Evolutionary conservation across 2,888 invertebrate species (phyloP).

Genomic region (Plagodis pulveraria): DNA sequence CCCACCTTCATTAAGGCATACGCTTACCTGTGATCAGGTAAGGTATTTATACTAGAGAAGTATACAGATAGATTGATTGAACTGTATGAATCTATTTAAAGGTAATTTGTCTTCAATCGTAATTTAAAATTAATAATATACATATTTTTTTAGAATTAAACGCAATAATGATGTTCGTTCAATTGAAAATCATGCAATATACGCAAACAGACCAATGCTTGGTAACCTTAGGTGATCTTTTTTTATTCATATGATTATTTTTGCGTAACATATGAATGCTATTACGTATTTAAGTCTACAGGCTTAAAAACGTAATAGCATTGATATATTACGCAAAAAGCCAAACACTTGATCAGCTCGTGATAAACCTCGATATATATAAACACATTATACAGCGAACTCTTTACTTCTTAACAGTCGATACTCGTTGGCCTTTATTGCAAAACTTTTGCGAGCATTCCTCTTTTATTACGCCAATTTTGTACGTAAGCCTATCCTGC

Average conservation of each 20-base stretch:
- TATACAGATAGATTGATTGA: background rate
- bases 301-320: too few relatives aligned
- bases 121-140: too few relatives aligned
- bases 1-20: conserved; percentile 54
- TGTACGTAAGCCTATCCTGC: conserved; percentile 81
- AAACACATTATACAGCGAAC: conserved; percentile 53
- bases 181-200: too few relatives aligned
- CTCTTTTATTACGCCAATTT: conserved; percentile 85
- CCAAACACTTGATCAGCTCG: conserved; percentile 34
- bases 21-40: conserved; percentile 48
- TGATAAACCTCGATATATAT: conserved; percentile 40
- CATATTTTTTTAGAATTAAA: too few relatives aligned
- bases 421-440: conserved; percentile 83
- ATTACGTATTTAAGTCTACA: too few relatives aligned
- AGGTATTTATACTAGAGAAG: conserved; percentile 25
- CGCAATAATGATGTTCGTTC: too few relatives aligned
- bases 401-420: conserved; percentile 84
- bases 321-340: conserved; percentile 6
- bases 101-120: background rate
- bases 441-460: conserved; percentile 83
- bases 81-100: background rate
- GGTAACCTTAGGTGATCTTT: too few relatives aligned
- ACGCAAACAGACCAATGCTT: too few relatives aligned
- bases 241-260: too few relatives aligned
- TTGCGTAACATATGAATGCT: too few relatives aligned